Conservation (phyloP, 2,113 vertebrate species). For the Rhea pennata region DNA sequence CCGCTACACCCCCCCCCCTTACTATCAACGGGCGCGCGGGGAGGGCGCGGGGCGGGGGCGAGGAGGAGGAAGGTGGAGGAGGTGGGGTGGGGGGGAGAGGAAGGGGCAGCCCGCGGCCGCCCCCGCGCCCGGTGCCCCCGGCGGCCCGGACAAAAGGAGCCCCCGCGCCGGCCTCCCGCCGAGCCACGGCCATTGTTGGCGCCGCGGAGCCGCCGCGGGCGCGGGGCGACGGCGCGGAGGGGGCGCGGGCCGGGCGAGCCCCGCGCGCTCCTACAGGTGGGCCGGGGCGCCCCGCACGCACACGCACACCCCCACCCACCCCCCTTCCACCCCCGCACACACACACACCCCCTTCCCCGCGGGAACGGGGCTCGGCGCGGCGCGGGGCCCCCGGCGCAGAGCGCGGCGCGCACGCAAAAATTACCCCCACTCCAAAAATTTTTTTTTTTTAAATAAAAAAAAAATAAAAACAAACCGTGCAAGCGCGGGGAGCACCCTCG, state of each 20-base stretch:
- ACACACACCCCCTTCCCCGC: no score
- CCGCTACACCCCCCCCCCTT: no score
- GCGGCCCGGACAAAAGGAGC: background rate
- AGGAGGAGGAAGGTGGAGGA: background rate
- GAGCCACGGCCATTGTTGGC: background rate
- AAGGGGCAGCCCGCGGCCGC: background rate
- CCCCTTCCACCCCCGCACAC: no score
- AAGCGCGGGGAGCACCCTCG: background rate
- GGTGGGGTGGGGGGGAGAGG: no score
- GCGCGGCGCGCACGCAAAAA: no score
- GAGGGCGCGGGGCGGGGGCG: no score
- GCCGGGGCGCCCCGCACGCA: background rate
- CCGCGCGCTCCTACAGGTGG: conserved; percentile 61
- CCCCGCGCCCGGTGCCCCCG: background rate
- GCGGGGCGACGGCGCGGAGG: background rate
- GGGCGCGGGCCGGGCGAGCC: no score
- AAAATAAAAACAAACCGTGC: background rate
- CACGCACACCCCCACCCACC: no score
- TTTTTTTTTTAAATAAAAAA: no score
- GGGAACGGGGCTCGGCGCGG: background rate
- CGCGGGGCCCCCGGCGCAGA: background rate
- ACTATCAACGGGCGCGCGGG: no score
- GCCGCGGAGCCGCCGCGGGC: background rate
- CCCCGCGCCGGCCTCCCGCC: background rate
- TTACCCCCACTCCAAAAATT: no score